Percentiles rank a stretch among this genome's conserved stretches.
Evolutionary conservation across 2,888 invertebrate species (phyloP).

Genomic region (Spialia ferax): DNA sequence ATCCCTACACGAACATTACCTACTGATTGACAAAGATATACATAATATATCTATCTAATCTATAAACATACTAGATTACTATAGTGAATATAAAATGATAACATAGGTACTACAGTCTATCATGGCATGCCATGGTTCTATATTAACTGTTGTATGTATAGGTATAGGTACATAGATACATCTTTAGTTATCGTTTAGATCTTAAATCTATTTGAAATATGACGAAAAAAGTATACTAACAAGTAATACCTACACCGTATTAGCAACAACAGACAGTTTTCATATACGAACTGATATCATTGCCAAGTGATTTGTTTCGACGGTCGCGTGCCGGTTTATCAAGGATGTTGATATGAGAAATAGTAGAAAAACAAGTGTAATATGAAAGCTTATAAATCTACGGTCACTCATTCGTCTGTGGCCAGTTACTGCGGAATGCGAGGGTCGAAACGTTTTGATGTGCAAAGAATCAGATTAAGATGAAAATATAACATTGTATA

Average conservation of each 20-base stretch:
- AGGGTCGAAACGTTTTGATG: conserved; percentile 17
- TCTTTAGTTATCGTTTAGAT: too few relatives aligned
- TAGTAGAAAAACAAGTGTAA: conserved; percentile 20
- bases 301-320: conserved; percentile 30
- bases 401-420: conserved; percentile 32
- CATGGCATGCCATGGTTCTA: too few relatives aligned
- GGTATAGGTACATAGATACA: too few relatives aligned
- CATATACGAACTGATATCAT: conserved; percentile 16
- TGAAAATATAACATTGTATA: conserved; percentile 8
- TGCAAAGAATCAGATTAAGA: conserved; percentile 11
- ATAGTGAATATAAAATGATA: too few relatives aligned
- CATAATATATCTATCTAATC: too few relatives aligned
- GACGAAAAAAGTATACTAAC: too few relatives aligned
- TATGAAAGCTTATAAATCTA: conserved; percentile 34
- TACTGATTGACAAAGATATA: not conserved
- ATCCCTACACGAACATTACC: not conserved
- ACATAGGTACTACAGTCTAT: too few relatives aligned
- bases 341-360: conserved; percentile 32
- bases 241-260: too few relatives aligned
- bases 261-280: not conserved
- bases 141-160: too few relatives aligned
- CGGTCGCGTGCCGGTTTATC: conserved; percentile 30
- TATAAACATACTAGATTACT: too few relatives aligned
- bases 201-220: too few relatives aligned
- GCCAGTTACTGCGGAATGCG: conserved; percentile 28